Evolutionary conservation across 2,888 invertebrate genomes (phyloP), one percentile per base, ranked within the genome.

Genomic region (Monochamus alternatus): DNA sequence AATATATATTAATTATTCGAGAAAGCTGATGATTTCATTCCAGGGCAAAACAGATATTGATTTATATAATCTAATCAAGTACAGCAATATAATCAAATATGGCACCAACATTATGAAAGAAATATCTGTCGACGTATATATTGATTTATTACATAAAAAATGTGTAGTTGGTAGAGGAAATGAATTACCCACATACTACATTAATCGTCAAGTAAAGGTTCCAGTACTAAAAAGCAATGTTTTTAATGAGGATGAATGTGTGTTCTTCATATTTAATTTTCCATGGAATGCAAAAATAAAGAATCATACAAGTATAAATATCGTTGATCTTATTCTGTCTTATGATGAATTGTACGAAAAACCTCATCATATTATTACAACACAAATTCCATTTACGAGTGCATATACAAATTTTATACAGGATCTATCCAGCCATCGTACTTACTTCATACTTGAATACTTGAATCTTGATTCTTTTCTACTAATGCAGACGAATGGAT

Each of bases 1-100:
- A 10, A 8, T 30, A 9, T 74, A 58, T 43, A 2, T 31, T 5
- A 10, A 74, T 31, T 58, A 44, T 44, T 44, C 43, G 5, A 58
- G 64, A 52, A 44, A 44, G 9, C 68, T 74, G 5, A 38, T 10
- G 31, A 55, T 74, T 43, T 69, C 74, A 2, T 69, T 74, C 32
- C 52, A 58, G 63, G 58, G 58, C 22, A 69, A 69, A 43, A 0
- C 38, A 5, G 38, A 38, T 31, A 44, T 63, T 10, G 22, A 58
- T 32, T 55, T 74, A 55, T 22, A 44, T 4, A 12, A 9, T 5
- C 31, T 73, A n/a, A 30, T 58, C 3, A 8, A 47, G 12, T 22
- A 22, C 12, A 1, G 12, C n/a, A 8, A 8, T n/a, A n/a, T n/a
- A n/a, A n/a, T n/a, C n/a, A n/a, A n/a, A n/a, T n/a, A n/a, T n/a